A percentile compares a stretch with the other conserved stretches of the same genome.
Conservation (phyloP, 2,113 vertebrate species). For the Poicephalus meyeri region DNA sequence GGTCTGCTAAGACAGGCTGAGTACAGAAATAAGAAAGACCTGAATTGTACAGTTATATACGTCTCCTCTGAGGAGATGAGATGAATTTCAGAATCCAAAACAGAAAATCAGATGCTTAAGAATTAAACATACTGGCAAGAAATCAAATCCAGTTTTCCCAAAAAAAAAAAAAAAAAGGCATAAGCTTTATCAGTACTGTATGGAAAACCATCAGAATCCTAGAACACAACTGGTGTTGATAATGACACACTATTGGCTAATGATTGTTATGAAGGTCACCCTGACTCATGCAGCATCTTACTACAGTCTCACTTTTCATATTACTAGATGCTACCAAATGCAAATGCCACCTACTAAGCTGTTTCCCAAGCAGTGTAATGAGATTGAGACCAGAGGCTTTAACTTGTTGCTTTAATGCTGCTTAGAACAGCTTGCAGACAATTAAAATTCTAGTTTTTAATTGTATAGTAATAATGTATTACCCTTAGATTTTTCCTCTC, state of each 20-base stretch:
- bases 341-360: not conserved
- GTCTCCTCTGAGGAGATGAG: not conserved
- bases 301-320: not conserved
- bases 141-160: not conserved
- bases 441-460: not conserved
- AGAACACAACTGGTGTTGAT: not conserved
- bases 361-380: not conserved
- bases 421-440: not conserved
- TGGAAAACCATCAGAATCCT: constrained; percentile 20
- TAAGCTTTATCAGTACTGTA: not conserved
- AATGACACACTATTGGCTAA: not conserved
- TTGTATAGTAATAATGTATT: not conserved
- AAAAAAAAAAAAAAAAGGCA: not conserved
- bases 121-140: not conserved
- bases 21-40: not conserved
- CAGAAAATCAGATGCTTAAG: not conserved
- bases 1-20: not conserved
- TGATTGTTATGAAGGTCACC: constrained; percentile 6
- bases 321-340: not conserved
- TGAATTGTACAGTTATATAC: not conserved
- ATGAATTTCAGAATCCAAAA: not conserved
- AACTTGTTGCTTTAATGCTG: not conserved
- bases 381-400: not conserved
- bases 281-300: not conserved
- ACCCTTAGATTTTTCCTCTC: not conserved